Evolutionary conservation across 2,797 vertebrate species (phyloP).

Genomic region (Spea hammondii): DNA sequence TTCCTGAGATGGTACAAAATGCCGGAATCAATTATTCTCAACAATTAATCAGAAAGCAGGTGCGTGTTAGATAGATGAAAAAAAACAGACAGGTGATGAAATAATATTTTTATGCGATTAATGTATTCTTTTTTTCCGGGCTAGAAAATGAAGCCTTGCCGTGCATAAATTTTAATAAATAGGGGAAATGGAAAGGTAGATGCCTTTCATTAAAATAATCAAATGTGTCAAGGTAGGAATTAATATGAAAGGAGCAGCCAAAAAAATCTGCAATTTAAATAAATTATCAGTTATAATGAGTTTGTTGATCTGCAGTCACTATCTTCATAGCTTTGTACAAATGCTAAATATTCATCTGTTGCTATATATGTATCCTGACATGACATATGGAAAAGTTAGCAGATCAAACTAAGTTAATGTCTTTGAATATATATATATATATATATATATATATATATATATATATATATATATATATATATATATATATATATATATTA

Average conservation of each 20-base stretch:
- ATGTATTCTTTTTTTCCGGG: background rate
- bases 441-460: background rate
- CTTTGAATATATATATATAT: background rate
- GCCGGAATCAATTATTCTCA: slow-evolving; percentile 21
- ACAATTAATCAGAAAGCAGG: slow-evolving; percentile 33
- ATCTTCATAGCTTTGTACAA: background rate
- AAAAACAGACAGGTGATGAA: background rate
- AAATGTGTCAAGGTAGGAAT: background rate
- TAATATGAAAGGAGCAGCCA: slow-evolving; percentile 5
- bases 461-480: too few species aligned
- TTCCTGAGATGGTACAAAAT: background rate
- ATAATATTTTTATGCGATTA: slow-evolving; percentile 4
- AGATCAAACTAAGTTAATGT: background rate
- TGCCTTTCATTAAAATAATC: slow-evolving; percentile 22
- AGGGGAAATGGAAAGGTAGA: slow-evolving; percentile 15
- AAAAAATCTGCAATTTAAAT: slow-evolving; percentile 32
- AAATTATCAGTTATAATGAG: background rate
- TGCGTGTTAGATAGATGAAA: slow-evolving; percentile 12
- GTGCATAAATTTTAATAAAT: background rate
- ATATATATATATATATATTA: background rate
- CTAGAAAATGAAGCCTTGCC: background rate
- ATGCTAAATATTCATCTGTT: background rate
- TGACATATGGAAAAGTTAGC: slow-evolving; percentile 8
- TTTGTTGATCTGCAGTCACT: slow-evolving; percentile 1
- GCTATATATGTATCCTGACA: slow-evolving; percentile 10